phyloP scores from a whole-genome alignment of 30 jellyfish, hydroid and myxozoan genomes.

The Catostylus mosaicus region DNA sequence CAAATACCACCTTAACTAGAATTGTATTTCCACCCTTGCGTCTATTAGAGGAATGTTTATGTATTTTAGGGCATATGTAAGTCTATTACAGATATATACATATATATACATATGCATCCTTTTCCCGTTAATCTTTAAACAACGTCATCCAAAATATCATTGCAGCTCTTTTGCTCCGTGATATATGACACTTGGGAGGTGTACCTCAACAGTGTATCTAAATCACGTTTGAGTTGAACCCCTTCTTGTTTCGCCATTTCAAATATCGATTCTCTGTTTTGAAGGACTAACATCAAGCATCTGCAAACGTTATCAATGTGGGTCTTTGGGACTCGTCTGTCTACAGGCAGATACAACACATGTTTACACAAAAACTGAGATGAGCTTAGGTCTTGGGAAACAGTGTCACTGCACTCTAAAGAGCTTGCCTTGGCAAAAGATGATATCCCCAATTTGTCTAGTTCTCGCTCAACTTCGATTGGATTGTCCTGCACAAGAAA shows the following conservation, averaged over 20 bases:
- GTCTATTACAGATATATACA: too few relatives aligned
- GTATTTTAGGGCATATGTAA: too few relatives aligned
- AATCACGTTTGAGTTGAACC: conserved; percentile 27
- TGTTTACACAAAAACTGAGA: conserved; percentile 47
- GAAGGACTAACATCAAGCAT: conserved; percentile 3
- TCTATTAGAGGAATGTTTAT: too few relatives aligned
- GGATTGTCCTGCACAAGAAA: conserved; percentile 40
- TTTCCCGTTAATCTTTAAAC: background rate
- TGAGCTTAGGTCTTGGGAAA: conserved; percentile 32
- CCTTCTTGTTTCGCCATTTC: conserved; percentile 49
- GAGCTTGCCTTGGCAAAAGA: conserved; percentile 67
- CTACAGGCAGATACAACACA: conserved; percentile 48
- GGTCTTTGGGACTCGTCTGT: conserved; percentile 44
- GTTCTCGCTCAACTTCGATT: conserved; percentile 45
- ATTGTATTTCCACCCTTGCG: too few relatives aligned
- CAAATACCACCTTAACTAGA: too few relatives aligned
- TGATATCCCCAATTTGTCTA: conserved; percentile 38
- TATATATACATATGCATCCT: too few relatives aligned
- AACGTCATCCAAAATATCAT: background rate
- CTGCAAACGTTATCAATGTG: conserved; percentile 44
- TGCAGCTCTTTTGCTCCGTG: background rate
- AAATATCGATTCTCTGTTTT: conserved; percentile 40
- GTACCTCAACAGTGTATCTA: conserved; percentile 7
- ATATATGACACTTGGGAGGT: background rate
- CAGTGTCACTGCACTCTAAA: conserved; percentile 14